Evolutionary conservation across 2,888 invertebrate genomes (phyloP), one percentile per base, ranked within the genome.

Genomic region (Tipula confusa): DNA sequence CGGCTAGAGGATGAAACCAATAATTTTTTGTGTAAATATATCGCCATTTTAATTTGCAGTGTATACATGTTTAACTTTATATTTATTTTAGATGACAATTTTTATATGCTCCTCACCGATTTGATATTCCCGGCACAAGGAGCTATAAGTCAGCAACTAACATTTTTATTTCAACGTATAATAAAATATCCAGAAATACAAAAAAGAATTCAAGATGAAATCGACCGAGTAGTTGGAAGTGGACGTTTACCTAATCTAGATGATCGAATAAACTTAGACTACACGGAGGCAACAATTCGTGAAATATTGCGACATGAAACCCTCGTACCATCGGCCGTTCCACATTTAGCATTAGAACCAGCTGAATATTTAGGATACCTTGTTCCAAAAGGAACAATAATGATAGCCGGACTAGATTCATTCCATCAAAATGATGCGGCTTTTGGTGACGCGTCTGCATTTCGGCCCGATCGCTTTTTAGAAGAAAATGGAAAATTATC

Each of bases 381-480:
- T 83, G 90, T 93, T 82, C 91, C 93, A 1, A 91, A 92, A 89
- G n/a, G 90, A 28, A 91, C 93, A 0, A 86, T 92, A 83, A 85
- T 94, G 0, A 87, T 91, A 28, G 89, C 92, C 0, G 93, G 93
- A 85, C 89, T 93, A 1, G 88, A 90, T 80, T 89, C 90, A 38
- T 88, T 92, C 84, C 92, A 94, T 86, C 89, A 88, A 86, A 93
- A 93, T 86, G 89, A 91, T 29, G 89, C 90, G 0, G 86, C 92
- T 4, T 94, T 93, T 93, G 91, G 91, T 0, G 93, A 94, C 87
- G 93, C 94, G 0, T 90, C 93, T 83, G 90, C 89, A 83, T 94
- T 94, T 87, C 88, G 92, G 0, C 94, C 94, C 0, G 94, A 94
- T 86, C 89, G 94, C 29, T 94, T 93, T 87, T 89, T 95, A 2